Evolutionary conservation across 2,888 invertebrate genomes (phyloP).

Genomic region (Papilio protenor): DNA sequence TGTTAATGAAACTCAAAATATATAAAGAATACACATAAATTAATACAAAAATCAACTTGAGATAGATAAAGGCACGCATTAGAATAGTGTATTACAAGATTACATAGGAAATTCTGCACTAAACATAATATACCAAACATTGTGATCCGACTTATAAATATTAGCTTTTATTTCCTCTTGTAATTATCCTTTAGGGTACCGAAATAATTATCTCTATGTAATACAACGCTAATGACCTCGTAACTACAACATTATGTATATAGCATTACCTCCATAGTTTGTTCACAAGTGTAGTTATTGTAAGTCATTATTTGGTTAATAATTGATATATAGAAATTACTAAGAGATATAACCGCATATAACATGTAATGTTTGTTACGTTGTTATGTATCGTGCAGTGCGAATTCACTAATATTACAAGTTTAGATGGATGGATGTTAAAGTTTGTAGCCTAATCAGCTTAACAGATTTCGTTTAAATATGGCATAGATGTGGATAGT

Average conservation of each 20-base stretch:
- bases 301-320: neutral
- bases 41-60: neutral
- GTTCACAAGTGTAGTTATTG: neutral
- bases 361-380: no score
- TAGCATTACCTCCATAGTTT: neutral
- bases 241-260: neutral
- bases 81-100: neutral
- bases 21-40: neutral
- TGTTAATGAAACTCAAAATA: no score
- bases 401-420: no score
- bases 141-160: neutral
- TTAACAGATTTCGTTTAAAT: no score
- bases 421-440: no score
- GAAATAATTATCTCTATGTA: neutral
- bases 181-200: neutral
- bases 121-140: neutral
- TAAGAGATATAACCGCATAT: no score
- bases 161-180: neutral
- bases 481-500: no score
- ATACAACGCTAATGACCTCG: neutral
- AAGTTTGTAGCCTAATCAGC: no score
- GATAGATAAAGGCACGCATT: neutral
- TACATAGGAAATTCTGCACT: neutral
- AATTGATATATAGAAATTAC: neutral
- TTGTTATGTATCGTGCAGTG: no score